These are phyloP conservation scores for Neogobius melanostomus DNA, from an alignment of 2,113 vertebrate genomes.

Conservation along the genomic window DNA sequence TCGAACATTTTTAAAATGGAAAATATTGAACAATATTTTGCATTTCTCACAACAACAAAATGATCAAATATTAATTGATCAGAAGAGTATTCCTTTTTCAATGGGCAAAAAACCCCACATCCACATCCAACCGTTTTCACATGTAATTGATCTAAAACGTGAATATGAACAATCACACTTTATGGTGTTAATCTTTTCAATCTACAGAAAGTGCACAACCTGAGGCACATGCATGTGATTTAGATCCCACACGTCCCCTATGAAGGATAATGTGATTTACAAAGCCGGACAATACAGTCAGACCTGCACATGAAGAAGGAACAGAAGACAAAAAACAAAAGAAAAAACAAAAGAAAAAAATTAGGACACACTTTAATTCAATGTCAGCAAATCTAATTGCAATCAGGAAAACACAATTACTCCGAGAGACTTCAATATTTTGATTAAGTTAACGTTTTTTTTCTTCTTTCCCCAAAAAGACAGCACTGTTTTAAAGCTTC, in stretches of 20 bases:
- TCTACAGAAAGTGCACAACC: constrained; percentile 5
- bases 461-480: constrained; percentile 44
- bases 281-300: constrained; percentile 50
- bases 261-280: constrained; percentile 70
- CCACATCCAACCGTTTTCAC: too few relatives aligned
- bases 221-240: constrained; percentile 41
- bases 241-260: constrained; percentile 56
- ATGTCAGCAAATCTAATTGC: constrained; percentile 82
- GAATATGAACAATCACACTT: background rate
- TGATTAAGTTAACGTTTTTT: constrained; percentile 69
- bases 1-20: too few relatives aligned
- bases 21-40: too few relatives aligned
- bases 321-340: constrained; percentile 36
- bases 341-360: constrained; percentile 64
- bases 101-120: too few relatives aligned
- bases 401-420: constrained; percentile 81
- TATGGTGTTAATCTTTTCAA: background rate
- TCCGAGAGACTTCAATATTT: constrained; percentile 43
- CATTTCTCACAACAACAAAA: too few relatives aligned
- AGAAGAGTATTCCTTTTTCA: too few relatives aligned
- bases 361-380: constrained; percentile 80
- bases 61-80: too few relatives aligned
- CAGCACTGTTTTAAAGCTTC: background rate
- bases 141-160: too few relatives aligned
- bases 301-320: constrained; percentile 47